Evolutionary conservation across 2,888 invertebrate species (phyloP).

Genomic region (Arctia plantaginis): DNA sequence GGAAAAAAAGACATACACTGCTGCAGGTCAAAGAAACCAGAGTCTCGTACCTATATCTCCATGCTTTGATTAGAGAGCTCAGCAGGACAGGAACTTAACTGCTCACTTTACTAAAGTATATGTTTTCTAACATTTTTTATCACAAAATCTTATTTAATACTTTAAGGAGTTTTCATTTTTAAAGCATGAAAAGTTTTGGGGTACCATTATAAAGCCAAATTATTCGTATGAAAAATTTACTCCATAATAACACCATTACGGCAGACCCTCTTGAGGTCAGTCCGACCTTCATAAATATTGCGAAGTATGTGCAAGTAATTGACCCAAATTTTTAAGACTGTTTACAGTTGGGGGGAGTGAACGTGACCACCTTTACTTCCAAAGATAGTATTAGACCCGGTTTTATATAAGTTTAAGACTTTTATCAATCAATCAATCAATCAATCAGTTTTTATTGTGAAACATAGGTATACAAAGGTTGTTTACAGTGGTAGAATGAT

Average conservation of each 20-base stretch:
- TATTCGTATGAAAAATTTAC: constrained; percentile 39
- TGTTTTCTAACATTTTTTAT: neutral
- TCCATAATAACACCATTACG: constrained; percentile 32
- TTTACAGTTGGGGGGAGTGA: constrained; percentile 11
- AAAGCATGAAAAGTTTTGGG: neutral
- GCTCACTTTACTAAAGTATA: neutral
- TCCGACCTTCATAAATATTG: constrained; percentile 44
- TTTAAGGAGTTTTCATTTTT: neutral
- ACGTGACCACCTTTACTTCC: constrained; percentile 14
- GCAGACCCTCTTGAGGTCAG: constrained; percentile 32
- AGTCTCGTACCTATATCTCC: neutral
- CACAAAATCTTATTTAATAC: constrained; percentile 1
- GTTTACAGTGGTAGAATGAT: too few relatives aligned
- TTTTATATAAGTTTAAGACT: neutral
- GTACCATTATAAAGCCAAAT: constrained; percentile 12
- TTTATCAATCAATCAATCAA: too few relatives aligned
- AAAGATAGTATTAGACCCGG: neutral
- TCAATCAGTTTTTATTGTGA: too few relatives aligned
- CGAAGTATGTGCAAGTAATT: constrained; percentile 47
- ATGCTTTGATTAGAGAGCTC: neutral
- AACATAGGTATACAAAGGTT: too few relatives aligned
- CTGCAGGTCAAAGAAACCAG: neutral
- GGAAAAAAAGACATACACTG: neutral
- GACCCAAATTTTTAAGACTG: constrained; percentile 44
- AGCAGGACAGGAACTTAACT: neutral